Percentiles rank a stretch among this genome's conserved stretches.
phyloP scores from a whole-genome alignment of 2,113 vertebrate species.

The Arenaria interpres region DNA sequence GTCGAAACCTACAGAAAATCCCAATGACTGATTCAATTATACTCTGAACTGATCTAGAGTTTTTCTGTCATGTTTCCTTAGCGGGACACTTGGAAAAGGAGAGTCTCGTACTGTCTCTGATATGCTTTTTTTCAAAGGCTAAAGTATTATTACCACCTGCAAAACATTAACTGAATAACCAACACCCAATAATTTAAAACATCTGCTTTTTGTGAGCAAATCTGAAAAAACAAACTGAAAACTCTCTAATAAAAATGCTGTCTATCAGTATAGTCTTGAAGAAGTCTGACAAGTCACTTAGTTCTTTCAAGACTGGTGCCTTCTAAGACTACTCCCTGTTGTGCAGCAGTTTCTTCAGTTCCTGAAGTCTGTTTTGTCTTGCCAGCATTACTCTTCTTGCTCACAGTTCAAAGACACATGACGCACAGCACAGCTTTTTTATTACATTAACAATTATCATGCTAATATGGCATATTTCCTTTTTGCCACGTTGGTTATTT shows the following conservation, averaged over 20 bases:
- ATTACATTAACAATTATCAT: neutral
- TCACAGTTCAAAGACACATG: constrained; percentile 45
- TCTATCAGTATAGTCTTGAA: neutral
- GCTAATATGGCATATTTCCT: neutral
- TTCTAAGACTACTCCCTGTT: constrained; percentile 72
- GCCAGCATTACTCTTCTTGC: constrained; percentile 25
- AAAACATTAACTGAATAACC: constrained; percentile 33
- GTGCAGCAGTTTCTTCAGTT: constrained; percentile 60
- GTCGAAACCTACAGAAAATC: neutral
- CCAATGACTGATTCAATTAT: neutral
- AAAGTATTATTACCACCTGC: constrained; percentile 15
- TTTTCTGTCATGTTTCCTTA: neutral
- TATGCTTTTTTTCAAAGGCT: neutral
- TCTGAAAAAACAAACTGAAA: constrained; percentile 38
- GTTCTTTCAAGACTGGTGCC: constrained; percentile 26
- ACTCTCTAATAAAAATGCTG: constrained; percentile 40
- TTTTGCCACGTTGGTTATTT: neutral
- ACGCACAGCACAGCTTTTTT: constrained; percentile 26
- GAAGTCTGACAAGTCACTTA: constrained; percentile 7
- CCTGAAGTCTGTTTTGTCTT: constrained; percentile 68
- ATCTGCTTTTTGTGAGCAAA: constrained; percentile 13
- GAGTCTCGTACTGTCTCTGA: neutral
- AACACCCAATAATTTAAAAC: constrained; percentile 15
- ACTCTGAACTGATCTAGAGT: neutral
- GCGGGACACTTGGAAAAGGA: neutral